Conservation (phyloP, 2,888 invertebrate genomes). For the Tiphia femorata region DNA sequence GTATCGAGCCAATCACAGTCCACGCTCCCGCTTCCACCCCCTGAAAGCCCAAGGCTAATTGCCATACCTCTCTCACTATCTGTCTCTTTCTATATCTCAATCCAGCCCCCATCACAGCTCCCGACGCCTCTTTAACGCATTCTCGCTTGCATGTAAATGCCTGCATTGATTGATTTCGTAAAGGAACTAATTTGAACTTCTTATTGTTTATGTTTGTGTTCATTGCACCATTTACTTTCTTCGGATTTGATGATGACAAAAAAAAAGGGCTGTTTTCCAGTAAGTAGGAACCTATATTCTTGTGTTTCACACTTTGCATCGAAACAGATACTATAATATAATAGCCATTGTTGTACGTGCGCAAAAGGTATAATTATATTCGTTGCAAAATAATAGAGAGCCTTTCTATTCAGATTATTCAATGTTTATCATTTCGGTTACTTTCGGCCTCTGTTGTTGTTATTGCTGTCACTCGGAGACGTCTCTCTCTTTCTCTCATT, state of each 20-base stretch:
- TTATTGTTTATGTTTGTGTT: constrained; percentile 78
- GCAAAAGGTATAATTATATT: constrained; percentile 35
- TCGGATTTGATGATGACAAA: constrained; percentile 71
- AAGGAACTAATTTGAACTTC: constrained; percentile 74
- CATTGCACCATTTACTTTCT: constrained; percentile 74
- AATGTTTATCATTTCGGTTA: constrained; percentile 32
- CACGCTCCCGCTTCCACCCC: constrained; percentile 20
- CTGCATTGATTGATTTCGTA: constrained; percentile 68
- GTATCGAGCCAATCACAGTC: constrained; percentile 12
- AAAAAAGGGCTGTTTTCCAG: constrained; percentile 81
- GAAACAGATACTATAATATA: constrained; percentile 35
- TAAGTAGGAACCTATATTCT: constrained; percentile 74
- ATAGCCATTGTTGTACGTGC: constrained; percentile 35
- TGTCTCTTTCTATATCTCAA: constrained; percentile 12
- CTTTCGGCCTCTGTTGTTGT: constrained; percentile 34
- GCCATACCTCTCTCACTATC: constrained; percentile 5
- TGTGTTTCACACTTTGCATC: constrained; percentile 53
- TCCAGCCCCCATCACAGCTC: constrained; percentile 18
- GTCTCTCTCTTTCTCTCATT: constrained; percentile 31
- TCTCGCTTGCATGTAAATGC: constrained; percentile 68
- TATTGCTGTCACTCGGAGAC: constrained; percentile 47
- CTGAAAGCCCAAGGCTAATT: no score
- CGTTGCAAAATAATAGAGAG: constrained; percentile 36
- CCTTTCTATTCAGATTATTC: constrained; percentile 35
- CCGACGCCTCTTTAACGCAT: constrained; percentile 65